A percentile compares a stretch with the other conserved stretches of the same genome.
phyloP scores from a whole-genome alignment of 30 jellyfish, hydroid and myxozoan species.

The Turritopsis rubra region DNA sequence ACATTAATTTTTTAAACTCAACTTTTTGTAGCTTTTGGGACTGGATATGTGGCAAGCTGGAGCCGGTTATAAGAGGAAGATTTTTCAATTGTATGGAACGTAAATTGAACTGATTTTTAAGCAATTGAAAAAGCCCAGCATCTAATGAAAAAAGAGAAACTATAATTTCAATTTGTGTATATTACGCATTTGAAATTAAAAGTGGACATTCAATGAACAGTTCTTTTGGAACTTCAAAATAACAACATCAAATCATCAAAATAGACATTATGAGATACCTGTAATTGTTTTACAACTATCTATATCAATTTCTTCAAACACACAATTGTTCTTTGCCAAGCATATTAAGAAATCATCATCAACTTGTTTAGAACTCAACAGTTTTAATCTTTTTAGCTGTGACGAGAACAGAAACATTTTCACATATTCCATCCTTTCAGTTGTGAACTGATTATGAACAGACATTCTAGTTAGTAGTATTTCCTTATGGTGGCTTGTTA shows the following conservation, averaged over 20 bases:
- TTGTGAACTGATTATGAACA: neutral
- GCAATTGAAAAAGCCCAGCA: neutral
- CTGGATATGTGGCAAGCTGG: neutral
- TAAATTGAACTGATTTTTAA: neutral
- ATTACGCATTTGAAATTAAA: neutral
- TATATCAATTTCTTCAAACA: neutral
- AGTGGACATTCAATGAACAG: neutral
- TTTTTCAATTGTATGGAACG: neutral
- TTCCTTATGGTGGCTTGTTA: conserved; percentile 3
- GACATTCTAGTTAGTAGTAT: conserved; percentile 3
- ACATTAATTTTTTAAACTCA: neutral
- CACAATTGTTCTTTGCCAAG: neutral
- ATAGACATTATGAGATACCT: neutral
- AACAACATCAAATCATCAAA: neutral
- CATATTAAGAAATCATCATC: conserved; percentile 9
- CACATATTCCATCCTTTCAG: neutral
- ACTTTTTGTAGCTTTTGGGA: neutral
- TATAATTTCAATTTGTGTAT: neutral
- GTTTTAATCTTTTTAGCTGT: neutral
- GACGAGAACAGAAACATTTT: neutral
- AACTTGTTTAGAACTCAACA: neutral
- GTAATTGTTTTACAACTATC: neutral
- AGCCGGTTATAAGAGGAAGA: neutral
- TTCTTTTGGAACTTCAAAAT: neutral
- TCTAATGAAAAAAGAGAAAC: neutral